A percentile compares a stretch with the other conserved stretches of the same genome.
phyloP scores from a whole-genome alignment of 92 coral and sea anemone genomes.

The Umimayanthus chanpuru region DNA sequence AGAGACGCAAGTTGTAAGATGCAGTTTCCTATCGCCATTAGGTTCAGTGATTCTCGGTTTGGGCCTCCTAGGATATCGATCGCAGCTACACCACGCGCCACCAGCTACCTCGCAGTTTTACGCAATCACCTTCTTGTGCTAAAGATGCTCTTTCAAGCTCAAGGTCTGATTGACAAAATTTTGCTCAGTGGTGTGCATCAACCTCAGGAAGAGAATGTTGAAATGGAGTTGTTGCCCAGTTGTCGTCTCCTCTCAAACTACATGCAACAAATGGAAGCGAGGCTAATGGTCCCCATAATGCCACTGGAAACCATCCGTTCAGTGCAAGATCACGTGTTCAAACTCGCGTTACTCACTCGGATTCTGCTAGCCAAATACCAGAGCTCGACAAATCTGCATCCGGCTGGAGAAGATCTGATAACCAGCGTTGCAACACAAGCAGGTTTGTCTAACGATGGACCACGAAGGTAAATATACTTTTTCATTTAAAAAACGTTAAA shows the following conservation, averaged over 20 bases:
- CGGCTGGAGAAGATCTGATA: background rate
- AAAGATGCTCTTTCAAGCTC: conserved; percentile 16
- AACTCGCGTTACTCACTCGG: conserved; percentile 13
- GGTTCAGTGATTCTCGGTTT: background rate
- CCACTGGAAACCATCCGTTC: background rate
- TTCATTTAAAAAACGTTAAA: no score
- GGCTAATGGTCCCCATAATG: conserved; percentile 13
- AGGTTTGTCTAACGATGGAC: background rate
- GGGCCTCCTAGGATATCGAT: background rate
- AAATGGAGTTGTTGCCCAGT: background rate
- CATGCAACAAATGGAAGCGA: conserved; percentile 15
- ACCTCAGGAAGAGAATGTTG: background rate
- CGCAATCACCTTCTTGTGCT: conserved; percentile 32
- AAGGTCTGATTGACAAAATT: background rate
- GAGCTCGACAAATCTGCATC: background rate
- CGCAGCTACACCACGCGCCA: conserved; percentile 31
- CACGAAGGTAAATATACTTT: conserved; percentile 7
- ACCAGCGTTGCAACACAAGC: conserved; percentile 17
- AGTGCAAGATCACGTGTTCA: background rate
- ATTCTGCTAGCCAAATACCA: background rate
- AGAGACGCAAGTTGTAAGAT: background rate
- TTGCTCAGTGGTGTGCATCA: background rate
- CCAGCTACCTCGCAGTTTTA: conserved; percentile 1
- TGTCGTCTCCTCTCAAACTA: conserved; percentile 21
- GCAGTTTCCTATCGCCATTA: conserved; percentile 34